A percentile compares a stretch with the other conserved stretches of the same genome.
phyloP scores from a whole-genome alignment of 2,113 vertebrate genomes.

The Rhinoptilus africanus region DNA sequence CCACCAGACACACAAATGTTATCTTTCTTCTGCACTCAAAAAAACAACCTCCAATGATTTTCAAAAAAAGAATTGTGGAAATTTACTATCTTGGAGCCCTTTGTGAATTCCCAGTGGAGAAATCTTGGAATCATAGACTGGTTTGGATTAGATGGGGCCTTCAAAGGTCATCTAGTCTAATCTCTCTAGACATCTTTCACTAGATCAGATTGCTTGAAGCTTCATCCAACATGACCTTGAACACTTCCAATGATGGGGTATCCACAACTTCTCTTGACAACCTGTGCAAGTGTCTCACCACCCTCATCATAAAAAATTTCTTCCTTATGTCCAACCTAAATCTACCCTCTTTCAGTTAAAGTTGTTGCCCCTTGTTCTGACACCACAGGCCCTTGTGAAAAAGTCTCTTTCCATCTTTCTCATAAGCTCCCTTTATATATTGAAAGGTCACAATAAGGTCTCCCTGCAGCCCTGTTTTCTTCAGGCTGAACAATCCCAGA shows the following conservation, averaged over 20 bases:
- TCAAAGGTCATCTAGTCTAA: not conserved
- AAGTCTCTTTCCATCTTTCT: not conserved
- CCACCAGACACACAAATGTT: not conserved
- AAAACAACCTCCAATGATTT: not conserved
- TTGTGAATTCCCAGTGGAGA: not conserved
- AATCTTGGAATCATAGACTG: not conserved
- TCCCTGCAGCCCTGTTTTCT: not conserved
- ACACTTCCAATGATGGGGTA: not conserved
- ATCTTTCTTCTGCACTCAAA: not conserved
- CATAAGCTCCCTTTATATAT: not conserved
- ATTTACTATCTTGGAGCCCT: not conserved
- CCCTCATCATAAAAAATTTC: not conserved
- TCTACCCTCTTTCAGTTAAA: not conserved
- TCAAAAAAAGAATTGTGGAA: not conserved
- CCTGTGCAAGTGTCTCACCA: not conserved
- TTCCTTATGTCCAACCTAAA: not conserved
- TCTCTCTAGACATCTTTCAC: not conserved
- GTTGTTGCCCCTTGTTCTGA: not conserved
- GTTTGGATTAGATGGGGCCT: not conserved
- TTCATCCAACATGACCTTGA: not conserved
- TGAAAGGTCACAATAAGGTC: not conserved
- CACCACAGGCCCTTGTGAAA: not conserved
- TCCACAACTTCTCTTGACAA: not conserved
- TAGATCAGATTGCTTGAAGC: not conserved
- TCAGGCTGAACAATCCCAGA: not conserved